Evolutionary conservation across 2,113 vertebrate species (phyloP).

Genomic region (Macaca fascicularis): T2T-MFA8v1.1 NC_088385.1:88819001-88819500

Average conservation of each 20-base stretch:
- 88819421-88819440: too few relatives aligned
- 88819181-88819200: not conserved
- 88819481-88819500: too few relatives aligned
- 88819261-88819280: not conserved
- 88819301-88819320: not conserved
- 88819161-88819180: not conserved
- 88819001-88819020: not conserved
- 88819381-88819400: not conserved
- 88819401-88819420: not conserved
- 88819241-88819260: not conserved
- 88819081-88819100: not conserved
- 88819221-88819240: not conserved
- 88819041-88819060: not conserved
- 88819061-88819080: not conserved
- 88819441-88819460: too few relatives aligned
- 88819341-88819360: not conserved
- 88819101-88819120: not conserved
- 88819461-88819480: not conserved
- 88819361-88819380: not conserved
- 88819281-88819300: not conserved
- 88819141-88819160: not conserved
- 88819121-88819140: not conserved
- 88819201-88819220: not conserved
- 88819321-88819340: not conserved
- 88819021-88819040: not conserved